These are phyloP conservation scores for Xestia c-nigrum DNA, from an alignment of 2,888 invertebrate species.

Conservation along the genomic window DNA sequence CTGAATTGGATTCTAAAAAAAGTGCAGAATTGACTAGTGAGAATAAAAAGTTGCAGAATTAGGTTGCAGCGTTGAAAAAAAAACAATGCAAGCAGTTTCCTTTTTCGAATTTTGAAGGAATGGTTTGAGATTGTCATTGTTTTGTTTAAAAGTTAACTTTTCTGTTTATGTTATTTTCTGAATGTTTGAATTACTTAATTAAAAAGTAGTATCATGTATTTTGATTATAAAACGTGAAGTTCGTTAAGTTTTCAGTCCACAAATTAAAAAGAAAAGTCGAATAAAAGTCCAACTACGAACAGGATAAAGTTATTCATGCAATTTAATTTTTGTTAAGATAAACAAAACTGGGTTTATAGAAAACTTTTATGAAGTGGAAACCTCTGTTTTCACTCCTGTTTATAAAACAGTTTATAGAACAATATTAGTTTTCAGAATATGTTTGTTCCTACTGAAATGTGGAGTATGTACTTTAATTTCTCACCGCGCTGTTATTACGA, in stretches of 20 bases:
- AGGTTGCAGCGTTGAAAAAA: background rate
- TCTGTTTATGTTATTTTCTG: background rate
- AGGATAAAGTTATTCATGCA: background rate
- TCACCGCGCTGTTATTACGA: slow-evolving; percentile 54
- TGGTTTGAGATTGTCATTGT: background rate
- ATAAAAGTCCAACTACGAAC: background rate
- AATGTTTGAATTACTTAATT: background rate
- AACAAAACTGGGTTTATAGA: background rate
- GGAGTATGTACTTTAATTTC: slow-evolving; percentile 34
- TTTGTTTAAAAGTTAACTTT: background rate
- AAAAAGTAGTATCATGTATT: background rate
- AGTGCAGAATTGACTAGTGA: slow-evolving; percentile 42
- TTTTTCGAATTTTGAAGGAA: slow-evolving; percentile 10
- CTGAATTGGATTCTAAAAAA: slow-evolving; percentile 50
- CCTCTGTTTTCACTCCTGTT: background rate
- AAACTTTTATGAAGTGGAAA: slow-evolving; percentile 10
- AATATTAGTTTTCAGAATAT: slow-evolving; percentile 18
- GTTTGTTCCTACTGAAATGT: slow-evolving; percentile 11
- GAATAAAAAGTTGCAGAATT: slow-evolving; percentile 42
- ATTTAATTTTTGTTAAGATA: background rate
- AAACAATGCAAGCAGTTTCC: slow-evolving; percentile 12
- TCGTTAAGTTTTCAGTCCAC: background rate
- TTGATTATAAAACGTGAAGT: background rate
- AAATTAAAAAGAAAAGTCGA: background rate
- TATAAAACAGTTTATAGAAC: slow-evolving; percentile 10